Evolutionary conservation across 1,140 invertebrate species (phyloP).

Genomic region (Pentalonia nigronervosa): DNA sequence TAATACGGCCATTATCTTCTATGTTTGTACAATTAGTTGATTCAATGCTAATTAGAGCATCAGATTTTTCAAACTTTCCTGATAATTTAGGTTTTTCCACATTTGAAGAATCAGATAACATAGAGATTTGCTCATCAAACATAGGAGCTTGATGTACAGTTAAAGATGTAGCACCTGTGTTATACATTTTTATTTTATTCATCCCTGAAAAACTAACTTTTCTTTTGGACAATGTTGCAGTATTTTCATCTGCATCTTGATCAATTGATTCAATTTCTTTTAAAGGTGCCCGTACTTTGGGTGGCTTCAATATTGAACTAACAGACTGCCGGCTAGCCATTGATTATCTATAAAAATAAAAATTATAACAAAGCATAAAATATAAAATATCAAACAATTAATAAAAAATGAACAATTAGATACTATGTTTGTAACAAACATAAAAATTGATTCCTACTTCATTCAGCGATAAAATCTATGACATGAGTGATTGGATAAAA

Average conservation of each 20-base stretch:
- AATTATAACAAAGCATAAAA: neutral
- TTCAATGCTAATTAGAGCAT: constrained; percentile 20
- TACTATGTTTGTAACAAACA: too few species aligned
- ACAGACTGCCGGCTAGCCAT: constrained; percentile 48
- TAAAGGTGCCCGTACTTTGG: constrained; percentile 24
- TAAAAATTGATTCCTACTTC: neutral
- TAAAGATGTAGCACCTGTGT: constrained; percentile 33
- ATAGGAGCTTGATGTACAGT: constrained; percentile 26
- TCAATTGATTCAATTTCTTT: constrained; percentile 41
- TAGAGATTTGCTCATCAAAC: constrained; percentile 48
- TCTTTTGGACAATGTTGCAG: constrained; percentile 27
- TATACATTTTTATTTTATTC: constrained; percentile 55
- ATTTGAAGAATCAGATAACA: constrained; percentile 46
- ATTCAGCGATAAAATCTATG: neutral
- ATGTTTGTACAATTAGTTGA: constrained; percentile 29
- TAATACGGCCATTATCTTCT: constrained; percentile 1
- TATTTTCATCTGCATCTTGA: constrained; percentile 51
- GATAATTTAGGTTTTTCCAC: constrained; percentile 19
- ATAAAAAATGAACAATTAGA: neutral
- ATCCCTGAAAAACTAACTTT: constrained; percentile 46
- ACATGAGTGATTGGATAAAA: too few species aligned
- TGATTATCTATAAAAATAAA: neutral
- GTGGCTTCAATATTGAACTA: constrained; percentile 40
- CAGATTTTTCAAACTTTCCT: constrained; percentile 33
- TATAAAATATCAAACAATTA: neutral